Percentiles rank a stretch among this genome's conserved stretches.
phyloP scores from a whole-genome alignment of 23 tunicate genomes.

The Diplosoma virens region DNA sequence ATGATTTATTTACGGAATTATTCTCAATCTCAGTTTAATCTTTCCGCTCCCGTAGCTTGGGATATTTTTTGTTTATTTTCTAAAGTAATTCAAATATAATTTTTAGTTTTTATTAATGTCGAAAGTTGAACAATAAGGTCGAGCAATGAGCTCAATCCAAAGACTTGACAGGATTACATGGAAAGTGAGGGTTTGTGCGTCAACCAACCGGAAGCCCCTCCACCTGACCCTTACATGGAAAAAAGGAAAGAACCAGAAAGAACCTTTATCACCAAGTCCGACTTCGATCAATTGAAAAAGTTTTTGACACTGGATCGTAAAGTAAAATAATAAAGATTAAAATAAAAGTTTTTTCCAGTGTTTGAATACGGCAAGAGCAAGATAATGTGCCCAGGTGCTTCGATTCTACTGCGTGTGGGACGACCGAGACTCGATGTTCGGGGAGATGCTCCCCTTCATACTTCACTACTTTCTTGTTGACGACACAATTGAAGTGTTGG shows the following conservation, averaged over 20 bases:
- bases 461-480: constrained; percentile 96
- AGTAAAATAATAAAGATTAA: constrained; percentile 31
- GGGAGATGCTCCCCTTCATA: constrained; percentile 87
- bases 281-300: constrained; percentile 70
- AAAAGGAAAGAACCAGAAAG: constrained; percentile 48
- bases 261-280: constrained; percentile 59
- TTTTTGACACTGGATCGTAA: constrained; percentile 86
- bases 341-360: not conserved
- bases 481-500: constrained; percentile 94
- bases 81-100: no score
- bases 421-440: constrained; percentile 97
- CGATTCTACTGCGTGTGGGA: constrained; percentile 99
- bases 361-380: not conserved
- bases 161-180: constrained; percentile 68
- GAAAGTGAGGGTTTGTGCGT: constrained; percentile 78
- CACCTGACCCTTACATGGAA: constrained; percentile 81
- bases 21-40: no score
- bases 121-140: no score
- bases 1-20: no score
- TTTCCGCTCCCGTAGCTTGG: no score
- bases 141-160: no score
- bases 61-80: no score
- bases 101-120: no score
- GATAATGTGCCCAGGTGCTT: constrained; percentile 48
- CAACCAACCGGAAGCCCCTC: constrained; percentile 67